Evolutionary conservation across 1,140 invertebrate species (phyloP).

Genomic region (Atta colombica): DNA sequence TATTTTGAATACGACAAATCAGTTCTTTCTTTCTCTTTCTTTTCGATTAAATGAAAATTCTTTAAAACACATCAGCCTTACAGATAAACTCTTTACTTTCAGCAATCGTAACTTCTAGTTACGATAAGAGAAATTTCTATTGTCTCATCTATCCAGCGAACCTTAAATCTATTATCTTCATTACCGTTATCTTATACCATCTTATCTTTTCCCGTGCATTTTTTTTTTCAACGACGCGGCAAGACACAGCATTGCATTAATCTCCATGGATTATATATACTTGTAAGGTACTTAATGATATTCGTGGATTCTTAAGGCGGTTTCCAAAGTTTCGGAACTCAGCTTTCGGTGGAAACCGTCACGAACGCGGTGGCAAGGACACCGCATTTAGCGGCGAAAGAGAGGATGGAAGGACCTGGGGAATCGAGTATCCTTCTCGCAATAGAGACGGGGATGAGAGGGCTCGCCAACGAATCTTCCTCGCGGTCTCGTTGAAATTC

Average conservation of each 20-base stretch:
- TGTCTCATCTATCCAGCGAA: conserved; percentile 24
- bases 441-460: background rate
- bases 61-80: conserved; percentile 19
- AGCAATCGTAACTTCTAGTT: conserved; percentile 3
- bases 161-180: conserved; percentile 24
- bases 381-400: background rate
- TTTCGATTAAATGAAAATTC: conserved; percentile 32
- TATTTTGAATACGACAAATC: conserved; percentile 54
- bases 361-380: background rate
- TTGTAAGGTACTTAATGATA: conserved; percentile 39
- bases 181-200: background rate
- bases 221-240: conserved; percentile 33
- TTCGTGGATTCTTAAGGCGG: conserved; percentile 36
- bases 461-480: conserved; percentile 70
- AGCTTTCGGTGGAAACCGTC: no score
- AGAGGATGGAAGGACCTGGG: background rate
- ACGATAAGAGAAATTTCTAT: conserved; percentile 10
- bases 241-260: conserved; percentile 20
- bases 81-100: background rate
- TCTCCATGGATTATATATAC: conserved; percentile 51
- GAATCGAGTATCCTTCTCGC: conserved; percentile 1
- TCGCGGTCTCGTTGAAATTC: conserved; percentile 79
- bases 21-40: background rate
- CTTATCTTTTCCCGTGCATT: background rate
- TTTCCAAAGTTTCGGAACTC: conserved; percentile 17